Conservation (phyloP, 2,113 vertebrate genomes). For the Heliornis fulica region DNA sequence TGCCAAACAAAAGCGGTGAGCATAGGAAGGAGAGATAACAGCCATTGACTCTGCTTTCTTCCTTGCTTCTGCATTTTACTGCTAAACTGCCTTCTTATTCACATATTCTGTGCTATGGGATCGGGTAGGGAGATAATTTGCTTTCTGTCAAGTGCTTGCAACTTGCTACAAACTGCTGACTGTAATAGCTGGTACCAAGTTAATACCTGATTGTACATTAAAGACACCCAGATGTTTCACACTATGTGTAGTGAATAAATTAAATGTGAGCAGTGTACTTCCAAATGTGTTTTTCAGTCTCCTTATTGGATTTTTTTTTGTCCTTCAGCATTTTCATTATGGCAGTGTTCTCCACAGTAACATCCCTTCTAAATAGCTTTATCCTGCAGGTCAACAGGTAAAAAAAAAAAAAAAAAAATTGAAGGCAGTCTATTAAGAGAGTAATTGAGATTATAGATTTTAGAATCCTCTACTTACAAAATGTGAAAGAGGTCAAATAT, state of each 20-base stretch:
- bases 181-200: not conserved
- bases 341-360: not conserved
- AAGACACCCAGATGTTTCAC: constrained; percentile 1
- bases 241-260: not conserved
- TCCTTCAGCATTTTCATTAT: constrained; percentile 53
- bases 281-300: not conserved
- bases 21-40: not conserved
- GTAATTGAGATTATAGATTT: constrained; percentile 58
- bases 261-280: not conserved
- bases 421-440: constrained; percentile 24
- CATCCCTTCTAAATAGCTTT: constrained; percentile 42
- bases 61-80: not conserved
- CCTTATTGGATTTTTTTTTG: constrained; percentile 42
- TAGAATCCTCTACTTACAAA: not conserved
- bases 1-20: not conserved
- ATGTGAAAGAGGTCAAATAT: constrained; percentile 27
- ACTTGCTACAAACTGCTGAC: not conserved
- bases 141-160: not conserved
- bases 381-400: constrained; percentile 23
- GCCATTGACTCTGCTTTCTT: not conserved
- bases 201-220: not conserved
- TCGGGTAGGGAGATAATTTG: not conserved
- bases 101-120: not conserved
- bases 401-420: not conserved
- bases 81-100: not conserved